Evolutionary conservation across 2,113 vertebrate species (phyloP).

Genomic region (Thamnophis sirtalis): DNA sequence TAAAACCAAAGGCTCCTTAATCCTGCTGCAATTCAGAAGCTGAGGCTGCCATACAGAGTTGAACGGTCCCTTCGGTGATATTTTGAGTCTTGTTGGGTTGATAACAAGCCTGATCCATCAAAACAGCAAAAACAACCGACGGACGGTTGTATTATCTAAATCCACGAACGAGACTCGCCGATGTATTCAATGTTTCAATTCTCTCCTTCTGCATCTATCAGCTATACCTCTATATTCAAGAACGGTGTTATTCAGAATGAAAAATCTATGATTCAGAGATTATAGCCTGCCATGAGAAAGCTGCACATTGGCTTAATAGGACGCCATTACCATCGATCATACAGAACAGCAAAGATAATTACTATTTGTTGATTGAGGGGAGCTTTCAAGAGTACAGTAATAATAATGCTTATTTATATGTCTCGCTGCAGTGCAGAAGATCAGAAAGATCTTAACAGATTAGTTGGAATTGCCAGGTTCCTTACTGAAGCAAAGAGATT

Average conservation of each 20-base stretch:
- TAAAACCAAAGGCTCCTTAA: not conserved
- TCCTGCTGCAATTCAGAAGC: not conserved
- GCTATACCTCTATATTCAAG: not conserved
- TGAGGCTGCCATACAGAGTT: not conserved
- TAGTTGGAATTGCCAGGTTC: not conserved
- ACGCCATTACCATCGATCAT: not conserved
- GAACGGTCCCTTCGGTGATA: not conserved
- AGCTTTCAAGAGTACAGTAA: not conserved
- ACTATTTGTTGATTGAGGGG: not conserved
- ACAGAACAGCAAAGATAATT: not conserved
- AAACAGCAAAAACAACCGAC: not conserved
- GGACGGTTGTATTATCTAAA: not conserved
- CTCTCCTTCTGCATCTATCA: not conserved
- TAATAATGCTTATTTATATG: not conserved
- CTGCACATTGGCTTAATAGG: not conserved
- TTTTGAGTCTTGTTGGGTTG: not conserved
- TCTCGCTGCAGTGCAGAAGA: not conserved
- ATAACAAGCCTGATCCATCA: not conserved
- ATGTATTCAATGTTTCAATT: not conserved
- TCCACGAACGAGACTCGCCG: not conserved
- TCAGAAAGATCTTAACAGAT: not conserved
- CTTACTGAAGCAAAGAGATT: not conserved
- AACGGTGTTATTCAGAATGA: not conserved
- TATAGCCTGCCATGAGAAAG: not conserved
- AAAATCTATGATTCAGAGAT: not conserved